Conservation (phyloP, 2,888 invertebrate species). For the Leucoptera coffeella region DNA sequence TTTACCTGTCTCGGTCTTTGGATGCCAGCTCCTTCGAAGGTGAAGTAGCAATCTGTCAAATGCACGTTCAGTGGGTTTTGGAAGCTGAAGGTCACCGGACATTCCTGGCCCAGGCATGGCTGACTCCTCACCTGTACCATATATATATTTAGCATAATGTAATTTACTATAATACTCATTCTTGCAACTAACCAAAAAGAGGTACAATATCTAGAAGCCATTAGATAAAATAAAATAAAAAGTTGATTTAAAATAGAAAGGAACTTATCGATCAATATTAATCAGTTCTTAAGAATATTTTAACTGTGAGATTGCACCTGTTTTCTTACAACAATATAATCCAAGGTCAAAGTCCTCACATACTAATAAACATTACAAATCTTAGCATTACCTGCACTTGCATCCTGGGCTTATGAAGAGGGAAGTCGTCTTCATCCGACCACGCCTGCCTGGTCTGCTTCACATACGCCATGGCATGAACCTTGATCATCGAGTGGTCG, state of each 20-base stretch:
- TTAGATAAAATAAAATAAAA: too few species aligned
- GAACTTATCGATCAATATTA: too few species aligned
- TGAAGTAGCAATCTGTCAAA: constrained; percentile 62
- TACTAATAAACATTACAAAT: too few species aligned
- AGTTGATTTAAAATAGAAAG: too few species aligned
- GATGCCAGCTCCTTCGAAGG: constrained; percentile 64
- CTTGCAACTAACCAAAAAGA: not conserved
- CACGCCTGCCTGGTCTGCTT: constrained; percentile 68
- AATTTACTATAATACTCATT: not conserved
- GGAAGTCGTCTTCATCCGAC: constrained; percentile 69
- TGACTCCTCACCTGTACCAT: constrained; percentile 32
- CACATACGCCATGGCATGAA: constrained; percentile 66
- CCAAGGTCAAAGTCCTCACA: too few species aligned
- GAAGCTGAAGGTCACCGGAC: constrained; percentile 54
- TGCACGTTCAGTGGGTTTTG: constrained; percentile 60
- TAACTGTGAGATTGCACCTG: too few species aligned
- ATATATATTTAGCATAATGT: too few species aligned
- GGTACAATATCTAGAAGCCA: too few species aligned
- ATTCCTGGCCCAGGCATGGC: constrained; percentile 47
- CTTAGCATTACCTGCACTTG: constrained; percentile 46
- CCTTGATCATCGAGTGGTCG: constrained; percentile 65
- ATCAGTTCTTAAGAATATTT: too few species aligned
- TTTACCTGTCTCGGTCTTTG: constrained; percentile 54
- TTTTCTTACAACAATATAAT: too few species aligned
- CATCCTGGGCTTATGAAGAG: constrained; percentile 61